A percentile compares a stretch with the other conserved stretches of the same genome.
Evolutionary conservation across 2,797 vertebrate genomes (phyloP).

Genomic region (Brachyalestes nurse): DNA sequence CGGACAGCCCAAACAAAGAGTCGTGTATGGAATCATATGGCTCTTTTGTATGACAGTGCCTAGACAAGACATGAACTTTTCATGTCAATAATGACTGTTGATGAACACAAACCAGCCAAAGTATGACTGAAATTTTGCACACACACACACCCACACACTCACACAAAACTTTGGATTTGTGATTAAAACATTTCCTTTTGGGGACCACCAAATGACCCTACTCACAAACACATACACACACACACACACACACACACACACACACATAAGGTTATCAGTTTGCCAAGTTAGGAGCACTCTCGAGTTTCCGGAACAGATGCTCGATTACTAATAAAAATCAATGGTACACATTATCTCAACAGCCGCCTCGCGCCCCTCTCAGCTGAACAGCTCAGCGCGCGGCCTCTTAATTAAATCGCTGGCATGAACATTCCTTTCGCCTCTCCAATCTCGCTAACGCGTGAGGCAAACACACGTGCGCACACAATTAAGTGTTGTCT

Average conservation of each 20-base stretch:
- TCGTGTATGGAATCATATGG: too few species aligned
- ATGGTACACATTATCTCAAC: constrained; percentile 32
- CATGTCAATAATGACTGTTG: too few species aligned
- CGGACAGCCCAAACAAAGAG: too few species aligned
- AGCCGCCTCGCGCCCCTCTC: constrained; percentile 62
- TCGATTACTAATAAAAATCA: constrained; percentile 40
- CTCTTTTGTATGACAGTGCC: too few species aligned
- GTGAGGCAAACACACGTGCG: constrained; percentile 55
- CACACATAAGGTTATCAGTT: constrained; percentile 6
- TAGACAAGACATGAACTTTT: too few species aligned
- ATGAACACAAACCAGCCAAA: too few species aligned
- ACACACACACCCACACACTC: too few species aligned
- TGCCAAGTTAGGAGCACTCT: constrained; percentile 9
- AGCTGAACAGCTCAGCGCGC: constrained; percentile 76
- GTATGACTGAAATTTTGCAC: too few species aligned
- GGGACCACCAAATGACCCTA: too few species aligned
- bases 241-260: constrained; percentile 16
- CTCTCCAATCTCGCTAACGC: constrained; percentile 56
- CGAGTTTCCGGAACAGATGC: constrained; percentile 29
- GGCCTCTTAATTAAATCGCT: constrained; percentile 81
- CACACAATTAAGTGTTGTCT: constrained; percentile 57
- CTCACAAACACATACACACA: too few species aligned
- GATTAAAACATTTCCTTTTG: too few species aligned
- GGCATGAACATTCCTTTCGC: constrained; percentile 69
- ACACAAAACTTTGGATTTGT: too few species aligned